A percentile compares a stretch with the other conserved stretches of the same genome.
Evolutionary conservation across 2,113 vertebrate genomes (phyloP).

Genomic region (Ophiodon elongatus): DNA sequence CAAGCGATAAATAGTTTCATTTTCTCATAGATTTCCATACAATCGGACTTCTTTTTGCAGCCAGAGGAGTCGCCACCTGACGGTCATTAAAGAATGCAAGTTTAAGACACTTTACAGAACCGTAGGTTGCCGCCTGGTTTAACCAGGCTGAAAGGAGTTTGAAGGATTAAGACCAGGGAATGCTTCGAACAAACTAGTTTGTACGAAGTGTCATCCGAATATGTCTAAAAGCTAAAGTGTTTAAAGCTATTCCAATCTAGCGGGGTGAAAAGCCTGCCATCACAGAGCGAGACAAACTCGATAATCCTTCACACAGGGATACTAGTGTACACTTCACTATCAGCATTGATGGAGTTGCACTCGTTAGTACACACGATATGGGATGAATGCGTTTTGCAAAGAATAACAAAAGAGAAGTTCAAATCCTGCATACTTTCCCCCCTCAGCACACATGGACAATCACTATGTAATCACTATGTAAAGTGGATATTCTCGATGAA

Average conservation of each 20-base stretch:
- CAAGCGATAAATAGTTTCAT: not conserved
- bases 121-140: not conserved
- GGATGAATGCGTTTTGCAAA: too few relatives aligned
- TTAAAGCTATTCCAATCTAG: not conserved
- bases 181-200: not conserved
- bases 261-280: not conserved
- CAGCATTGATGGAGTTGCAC: not conserved
- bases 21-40: too few relatives aligned
- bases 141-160: not conserved
- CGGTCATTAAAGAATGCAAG: not conserved
- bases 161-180: too few relatives aligned
- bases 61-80: too few relatives aligned
- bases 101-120: too few relatives aligned
- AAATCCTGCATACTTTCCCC: not conserved
- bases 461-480: fast-evolving
- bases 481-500: not conserved
- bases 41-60: too few relatives aligned
- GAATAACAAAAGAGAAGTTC: not conserved
- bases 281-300: not conserved
- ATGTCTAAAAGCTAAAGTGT: not conserved
- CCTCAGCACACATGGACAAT: not conserved
- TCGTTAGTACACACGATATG: not conserved
- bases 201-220: not conserved
- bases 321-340: not conserved
- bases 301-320: not conserved